Base-by-base conservation (phyloP, 1,140 invertebrate species). In the Hyposmocoma kahamanoa region DNA sequence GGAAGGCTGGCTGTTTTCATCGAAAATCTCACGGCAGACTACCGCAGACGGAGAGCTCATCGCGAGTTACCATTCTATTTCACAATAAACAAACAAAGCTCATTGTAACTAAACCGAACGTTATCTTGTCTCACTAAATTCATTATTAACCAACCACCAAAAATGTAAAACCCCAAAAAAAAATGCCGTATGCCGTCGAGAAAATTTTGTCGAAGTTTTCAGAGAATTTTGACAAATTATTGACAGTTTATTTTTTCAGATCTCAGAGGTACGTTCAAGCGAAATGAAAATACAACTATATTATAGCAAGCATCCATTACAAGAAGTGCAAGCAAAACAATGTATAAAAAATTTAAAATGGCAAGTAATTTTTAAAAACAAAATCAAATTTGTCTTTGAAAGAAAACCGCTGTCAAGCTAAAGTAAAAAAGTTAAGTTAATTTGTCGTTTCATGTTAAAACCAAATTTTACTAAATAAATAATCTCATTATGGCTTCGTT, bases 1-100 rank as follows among this genome's bases (percentile, higher is more conserved):
- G 13, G 93, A 93, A 44, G 93, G 93, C 68, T 92, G 89, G 64
- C 92, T 94, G 47, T 91, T 89, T 84, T 93, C 93, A 79, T 94
- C 93, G 79, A 94, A 95, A 44, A 94, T 89, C 84, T 94, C 93
- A 78, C 92, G 89, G 82, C 93, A 94, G 51, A 93, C 90, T 57
- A 94, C 88, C 18, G 90, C 89, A 53, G 90, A 87, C 30, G 89
- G 80, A 38, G 81, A 81, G 69, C 65, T 73, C 81, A 84, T 84
- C 24, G 30, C 36, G 26, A 59, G 43, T 47, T 62, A 66, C 66
- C 68, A 56, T 45, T 60, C 58, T 67, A 67, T 51, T 63, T 67
- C 47, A 69, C 62, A 62, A 54, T 52, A 50, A 59, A 62, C 22
- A 43, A 38, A 46, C 42, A 54, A 24, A 13, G 32, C n/a, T 36